Conservation (phyloP, 2,113 vertebrate genomes). For the Rhizomys pruinosus region DNA sequence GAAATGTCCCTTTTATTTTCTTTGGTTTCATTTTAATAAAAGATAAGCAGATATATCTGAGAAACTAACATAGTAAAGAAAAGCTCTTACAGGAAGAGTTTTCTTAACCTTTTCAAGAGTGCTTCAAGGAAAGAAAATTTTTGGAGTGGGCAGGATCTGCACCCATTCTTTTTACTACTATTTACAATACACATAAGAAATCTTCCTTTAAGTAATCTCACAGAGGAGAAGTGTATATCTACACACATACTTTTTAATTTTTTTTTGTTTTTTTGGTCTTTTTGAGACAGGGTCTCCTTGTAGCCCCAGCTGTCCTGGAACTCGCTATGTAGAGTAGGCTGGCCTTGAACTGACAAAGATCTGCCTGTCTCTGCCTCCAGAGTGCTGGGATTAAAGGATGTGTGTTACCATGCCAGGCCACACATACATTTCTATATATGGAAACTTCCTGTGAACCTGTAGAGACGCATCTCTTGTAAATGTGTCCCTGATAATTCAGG, state of each 20-base stretch:
- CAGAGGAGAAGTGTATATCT: neutral
- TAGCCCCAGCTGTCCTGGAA: too few relatives aligned
- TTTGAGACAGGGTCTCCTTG: too few relatives aligned
- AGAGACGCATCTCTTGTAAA: neutral
- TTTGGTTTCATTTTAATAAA: neutral
- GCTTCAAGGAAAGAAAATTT: neutral
- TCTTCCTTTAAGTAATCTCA: neutral
- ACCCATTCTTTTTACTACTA: neutral
- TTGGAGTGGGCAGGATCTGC: neutral
- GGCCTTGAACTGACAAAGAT: too few relatives aligned
- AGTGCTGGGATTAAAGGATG: too few relatives aligned
- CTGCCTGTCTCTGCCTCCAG: too few relatives aligned
- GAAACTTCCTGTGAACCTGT: neutral
- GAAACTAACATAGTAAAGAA: conserved; percentile 23
- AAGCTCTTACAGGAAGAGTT: neutral
- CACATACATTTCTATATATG: neutral
- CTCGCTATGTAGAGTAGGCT: too few relatives aligned
- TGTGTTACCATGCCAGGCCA: too few relatives aligned
- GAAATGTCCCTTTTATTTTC: neutral
- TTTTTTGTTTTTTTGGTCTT: too few relatives aligned
- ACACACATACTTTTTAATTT: too few relatives aligned
- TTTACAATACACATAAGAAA: neutral
- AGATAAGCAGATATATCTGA: neutral
- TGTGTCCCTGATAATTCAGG: neutral
- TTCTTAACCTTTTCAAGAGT: neutral